phyloP scores from a whole-genome alignment of 2,797 vertebrate genomes.

The Rousettus madagascariensis region DNA sequence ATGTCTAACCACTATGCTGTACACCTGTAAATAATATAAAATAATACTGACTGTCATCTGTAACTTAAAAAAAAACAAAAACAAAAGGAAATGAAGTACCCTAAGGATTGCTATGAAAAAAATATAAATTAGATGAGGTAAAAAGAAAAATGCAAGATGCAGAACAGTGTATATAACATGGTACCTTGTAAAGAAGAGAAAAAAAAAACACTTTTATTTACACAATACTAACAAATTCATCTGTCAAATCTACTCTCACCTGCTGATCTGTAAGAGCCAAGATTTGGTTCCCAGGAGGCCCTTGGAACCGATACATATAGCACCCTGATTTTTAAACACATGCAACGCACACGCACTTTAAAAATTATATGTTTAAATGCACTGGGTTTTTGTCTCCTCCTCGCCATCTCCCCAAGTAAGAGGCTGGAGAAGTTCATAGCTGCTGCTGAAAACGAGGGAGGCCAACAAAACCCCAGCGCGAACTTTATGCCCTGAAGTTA shows the following conservation, averaged over 20 bases:
- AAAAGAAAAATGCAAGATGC: background rate
- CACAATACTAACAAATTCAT: background rate
- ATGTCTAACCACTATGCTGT: no score
- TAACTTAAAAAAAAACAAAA: background rate
- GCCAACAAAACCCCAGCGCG: conserved; percentile 62
- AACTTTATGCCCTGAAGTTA: conserved; percentile 76
- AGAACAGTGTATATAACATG: background rate
- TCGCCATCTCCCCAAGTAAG: background rate
- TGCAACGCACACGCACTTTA: background rate
- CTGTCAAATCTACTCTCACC: background rate
- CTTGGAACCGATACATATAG: conserved; percentile 40
- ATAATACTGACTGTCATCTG: no score
- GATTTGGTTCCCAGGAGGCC: background rate
- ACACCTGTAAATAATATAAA: no score
- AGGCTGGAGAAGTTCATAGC: conserved; percentile 9
- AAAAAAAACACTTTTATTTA: background rate
- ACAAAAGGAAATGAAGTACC: background rate
- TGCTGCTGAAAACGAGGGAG: conserved; percentile 4
- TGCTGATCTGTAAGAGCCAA: background rate
- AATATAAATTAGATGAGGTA: background rate
- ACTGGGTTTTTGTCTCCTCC: background rate
- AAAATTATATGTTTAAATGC: conserved; percentile 4
- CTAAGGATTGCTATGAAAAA: background rate
- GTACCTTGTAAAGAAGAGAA: background rate
- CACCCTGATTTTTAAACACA: conserved; percentile 74